Evolutionary conservation across 2,888 invertebrate genomes (phyloP).

Genomic region (Craniophora ligustri): DNA sequence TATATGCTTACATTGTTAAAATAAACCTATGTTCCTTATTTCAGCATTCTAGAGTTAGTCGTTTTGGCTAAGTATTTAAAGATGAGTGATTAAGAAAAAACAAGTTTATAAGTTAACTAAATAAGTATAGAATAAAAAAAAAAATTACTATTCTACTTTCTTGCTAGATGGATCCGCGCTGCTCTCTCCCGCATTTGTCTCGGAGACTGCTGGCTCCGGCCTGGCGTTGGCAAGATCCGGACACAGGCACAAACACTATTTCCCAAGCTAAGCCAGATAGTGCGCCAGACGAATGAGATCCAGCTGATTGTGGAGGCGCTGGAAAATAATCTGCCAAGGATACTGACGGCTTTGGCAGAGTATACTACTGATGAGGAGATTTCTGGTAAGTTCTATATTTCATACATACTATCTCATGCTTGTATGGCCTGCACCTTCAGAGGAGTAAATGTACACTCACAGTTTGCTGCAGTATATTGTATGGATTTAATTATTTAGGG

Average conservation of each 20-base stretch:
- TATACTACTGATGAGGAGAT: constrained; percentile 86
- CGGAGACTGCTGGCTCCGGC: constrained; percentile 82
- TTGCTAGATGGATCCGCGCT: constrained; percentile 83
- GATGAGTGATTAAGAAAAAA: too few relatives aligned
- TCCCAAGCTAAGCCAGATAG: constrained; percentile 80
- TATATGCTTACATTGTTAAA: too few relatives aligned
- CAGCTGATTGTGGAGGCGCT: constrained; percentile 80
- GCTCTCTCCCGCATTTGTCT: constrained; percentile 81
- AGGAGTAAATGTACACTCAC: too few relatives aligned
- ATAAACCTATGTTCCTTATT: too few relatives aligned
- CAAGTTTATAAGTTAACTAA: too few relatives aligned
- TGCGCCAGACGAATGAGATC: constrained; percentile 72
- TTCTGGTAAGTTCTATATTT: constrained; percentile 66
- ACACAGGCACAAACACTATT: constrained; percentile 82
- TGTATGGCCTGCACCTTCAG: too few relatives aligned
- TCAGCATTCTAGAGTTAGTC: too few relatives aligned
- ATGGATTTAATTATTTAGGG: too few relatives aligned
- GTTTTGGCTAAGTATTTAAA: too few relatives aligned
- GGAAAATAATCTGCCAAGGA: constrained; percentile 79
- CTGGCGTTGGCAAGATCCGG: constrained; percentile 82
- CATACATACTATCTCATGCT: too few relatives aligned
- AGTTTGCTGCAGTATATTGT: too few relatives aligned
- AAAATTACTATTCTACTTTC: not conserved
- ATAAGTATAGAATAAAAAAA: not conserved
- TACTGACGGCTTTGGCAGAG: constrained; percentile 78